Evolutionary conservation across 2,797 vertebrate genomes (phyloP).

Genomic region (Galagoides demidoff): DNA sequence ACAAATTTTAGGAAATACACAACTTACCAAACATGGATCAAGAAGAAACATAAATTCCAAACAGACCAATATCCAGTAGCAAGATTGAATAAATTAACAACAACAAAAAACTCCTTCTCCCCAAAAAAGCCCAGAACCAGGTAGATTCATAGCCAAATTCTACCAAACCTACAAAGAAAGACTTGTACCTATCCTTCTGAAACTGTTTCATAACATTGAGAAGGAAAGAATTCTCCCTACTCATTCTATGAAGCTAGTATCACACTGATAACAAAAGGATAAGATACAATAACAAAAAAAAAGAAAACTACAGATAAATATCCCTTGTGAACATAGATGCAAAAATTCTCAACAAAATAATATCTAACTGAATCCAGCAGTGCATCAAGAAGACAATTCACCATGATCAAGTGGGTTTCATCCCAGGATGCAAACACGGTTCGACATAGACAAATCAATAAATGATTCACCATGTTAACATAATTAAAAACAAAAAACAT

Average conservation of each 20-base stretch:
- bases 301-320: background rate
- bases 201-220: background rate
- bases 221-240: background rate
- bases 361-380: background rate
- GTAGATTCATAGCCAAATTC: too few relatives aligned
- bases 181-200: too few relatives aligned
- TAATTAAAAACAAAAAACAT: background rate
- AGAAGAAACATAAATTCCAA: too few relatives aligned
- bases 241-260: background rate
- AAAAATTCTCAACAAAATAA: background rate
- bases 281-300: background rate
- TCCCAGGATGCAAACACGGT: background rate
- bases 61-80: too few relatives aligned
- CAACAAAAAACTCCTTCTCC: too few relatives aligned
- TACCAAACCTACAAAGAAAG: too few relatives aligned
- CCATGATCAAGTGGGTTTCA: background rate
- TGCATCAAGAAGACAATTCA: background rate
- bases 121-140: too few relatives aligned
- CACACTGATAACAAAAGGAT: background rate
- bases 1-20: too few relatives aligned
- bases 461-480: background rate
- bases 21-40: too few relatives aligned
- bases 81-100: too few relatives aligned
- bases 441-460: background rate
- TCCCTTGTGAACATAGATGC: background rate